Conservation (phyloP, 2,113 vertebrate species). For the Cyprinodon brontotheroides region DNA sequence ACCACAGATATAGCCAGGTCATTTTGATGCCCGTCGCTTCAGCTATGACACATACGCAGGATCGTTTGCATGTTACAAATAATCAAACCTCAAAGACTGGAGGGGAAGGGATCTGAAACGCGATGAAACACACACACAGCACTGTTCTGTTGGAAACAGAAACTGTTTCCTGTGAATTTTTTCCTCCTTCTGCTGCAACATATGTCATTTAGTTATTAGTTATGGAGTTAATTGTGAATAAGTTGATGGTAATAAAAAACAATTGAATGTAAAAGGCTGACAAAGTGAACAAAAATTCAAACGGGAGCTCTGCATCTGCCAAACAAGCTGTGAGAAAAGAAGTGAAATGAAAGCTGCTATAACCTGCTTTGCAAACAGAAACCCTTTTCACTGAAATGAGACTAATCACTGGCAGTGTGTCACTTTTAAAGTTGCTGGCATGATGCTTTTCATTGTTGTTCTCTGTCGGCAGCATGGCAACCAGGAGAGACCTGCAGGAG, state of each 20-base stretch:
- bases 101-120: no score
- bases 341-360: constrained; percentile 1
- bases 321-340: no score
- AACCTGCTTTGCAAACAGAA: neutral
- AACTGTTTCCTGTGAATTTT: neutral
- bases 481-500: no score
- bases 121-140: neutral
- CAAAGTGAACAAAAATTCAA: no score
- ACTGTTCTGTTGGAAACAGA: neutral
- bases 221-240: neutral
- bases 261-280: no score
- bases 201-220: neutral
- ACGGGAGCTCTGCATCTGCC: constrained; percentile 5
- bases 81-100: no score
- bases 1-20: constrained; percentile 13
- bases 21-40: constrained; percentile 11
- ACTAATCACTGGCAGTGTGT: no score
- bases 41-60: neutral
- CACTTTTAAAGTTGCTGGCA: no score
- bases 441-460: no score
- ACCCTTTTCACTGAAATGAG: neutral
- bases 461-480: no score
- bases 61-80: no score
- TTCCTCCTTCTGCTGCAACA: neutral
- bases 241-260: neutral